Evolutionary conservation across 2,113 vertebrate genomes (phyloP).

Genomic region (Oncorhynchus gorbuscha): DNA sequence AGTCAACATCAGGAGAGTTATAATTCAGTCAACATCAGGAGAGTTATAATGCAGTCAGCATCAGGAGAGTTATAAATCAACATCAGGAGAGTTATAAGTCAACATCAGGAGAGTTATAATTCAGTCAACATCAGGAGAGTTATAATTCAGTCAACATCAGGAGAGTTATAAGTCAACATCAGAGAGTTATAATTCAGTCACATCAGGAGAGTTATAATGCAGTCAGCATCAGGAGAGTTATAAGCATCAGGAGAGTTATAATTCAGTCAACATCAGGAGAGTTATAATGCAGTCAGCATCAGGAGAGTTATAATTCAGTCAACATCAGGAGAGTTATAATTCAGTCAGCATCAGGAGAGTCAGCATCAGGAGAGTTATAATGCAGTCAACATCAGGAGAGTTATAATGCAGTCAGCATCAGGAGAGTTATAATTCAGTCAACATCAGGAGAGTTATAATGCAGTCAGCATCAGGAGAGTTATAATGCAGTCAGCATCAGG

Average conservation of each 20-base stretch:
- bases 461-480: conserved; percentile 6
- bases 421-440: not conserved
- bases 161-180: not conserved
- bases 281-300: not conserved
- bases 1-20: not conserved
- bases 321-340: too few species aligned
- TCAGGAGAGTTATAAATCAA: not conserved
- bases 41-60: not conserved
- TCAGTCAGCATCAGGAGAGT: conserved; percentile 3
- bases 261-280: too few species aligned
- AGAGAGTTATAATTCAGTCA: conserved; percentile 3
- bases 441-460: too few species aligned
- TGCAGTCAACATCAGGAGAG: too few species aligned
- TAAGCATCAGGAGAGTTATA: not conserved
- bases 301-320: not conserved
- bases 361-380: not conserved
- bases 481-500: too few species aligned
- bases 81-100: too few species aligned
- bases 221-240: not conserved
- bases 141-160: too few species aligned
- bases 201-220: conserved; percentile 4
- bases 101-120: too few species aligned
- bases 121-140: conserved; percentile 4
- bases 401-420: conserved; percentile 4
- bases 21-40: not conserved